Evolutionary conservation across 1,140 invertebrate genomes (phyloP).

Genomic region (Geopemphigus sp.): DNA sequence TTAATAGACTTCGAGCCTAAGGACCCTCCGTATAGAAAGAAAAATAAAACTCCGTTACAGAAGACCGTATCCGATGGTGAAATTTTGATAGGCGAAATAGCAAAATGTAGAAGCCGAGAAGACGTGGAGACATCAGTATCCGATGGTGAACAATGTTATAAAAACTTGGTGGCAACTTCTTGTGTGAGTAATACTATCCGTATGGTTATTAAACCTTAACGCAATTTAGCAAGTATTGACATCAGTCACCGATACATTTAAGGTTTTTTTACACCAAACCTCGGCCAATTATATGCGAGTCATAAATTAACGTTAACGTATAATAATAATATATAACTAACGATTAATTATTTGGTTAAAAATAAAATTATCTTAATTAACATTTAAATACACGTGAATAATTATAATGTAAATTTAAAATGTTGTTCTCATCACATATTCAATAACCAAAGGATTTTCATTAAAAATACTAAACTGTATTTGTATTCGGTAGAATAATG

Average conservation of each 20-base stretch:
- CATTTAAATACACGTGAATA: too few relatives aligned
- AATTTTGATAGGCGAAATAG: conserved; percentile 59
- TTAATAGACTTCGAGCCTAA: conserved; percentile 75
- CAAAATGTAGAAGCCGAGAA: conserved; percentile 47
- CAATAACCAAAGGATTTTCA: not conserved
- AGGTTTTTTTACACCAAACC: too few relatives aligned
- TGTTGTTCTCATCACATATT: too few relatives aligned
- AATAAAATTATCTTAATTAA: too few relatives aligned
- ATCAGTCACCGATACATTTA: too few relatives aligned
- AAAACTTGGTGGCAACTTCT: conserved; percentile 46
- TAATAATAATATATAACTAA: too few relatives aligned
- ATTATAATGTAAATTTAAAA: too few relatives aligned
- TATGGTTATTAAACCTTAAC: too few relatives aligned
- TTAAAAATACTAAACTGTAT: not conserved
- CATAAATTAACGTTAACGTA: too few relatives aligned
- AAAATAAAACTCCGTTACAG: conserved; percentile 64
- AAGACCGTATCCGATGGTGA: conserved; percentile 80
- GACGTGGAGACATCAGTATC: conserved; percentile 52
- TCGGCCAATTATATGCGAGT: too few relatives aligned
- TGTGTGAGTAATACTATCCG: conserved; percentile 10
- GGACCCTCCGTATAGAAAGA: conserved; percentile 54
- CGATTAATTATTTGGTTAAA: too few relatives aligned
- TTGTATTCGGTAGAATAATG: not conserved
- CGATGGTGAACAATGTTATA: conserved; percentile 51
- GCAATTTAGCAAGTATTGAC: too few relatives aligned